Base-by-base conservation (phyloP, 37 sponge, comb jelly and placozoan genomes). In the Diacarnus erythraeanus region DNA sequence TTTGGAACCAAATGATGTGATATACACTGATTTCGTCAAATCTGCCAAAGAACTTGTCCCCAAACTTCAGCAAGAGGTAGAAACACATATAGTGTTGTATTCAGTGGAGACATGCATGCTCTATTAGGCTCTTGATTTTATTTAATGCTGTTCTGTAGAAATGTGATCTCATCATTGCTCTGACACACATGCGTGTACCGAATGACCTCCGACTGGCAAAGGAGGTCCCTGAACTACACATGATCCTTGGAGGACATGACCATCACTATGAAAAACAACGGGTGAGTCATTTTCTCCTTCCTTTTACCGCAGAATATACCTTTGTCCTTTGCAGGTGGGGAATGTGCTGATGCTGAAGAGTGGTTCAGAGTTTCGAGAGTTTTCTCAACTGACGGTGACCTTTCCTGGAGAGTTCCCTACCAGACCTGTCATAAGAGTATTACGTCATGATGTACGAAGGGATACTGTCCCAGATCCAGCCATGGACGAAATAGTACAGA, bases 181-280 rank as follows among this genome's bases (percentile, higher is more conserved):
- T 94, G 68, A 94, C 90, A 56, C 94, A 94, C 79, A 94, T 94
- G 94, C 68, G 94, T 3, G 36, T 79, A 67, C 87, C 83, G 27
- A 94, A 89, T 71, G 94, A 94, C 67, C 0, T 42, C 4, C 68
- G 82, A n/a, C 69, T 94, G 69, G 90, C 90, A 0, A 71, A 60
- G 22, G 75, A 70, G 22, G 84, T 86, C 6, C 69, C 70, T 3
- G 83, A 86, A 35, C 31, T 90, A 6, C 84, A 94, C 66, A 65
- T 94, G 33, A 75, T 94, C 29, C 77, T 94, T 31, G 94, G 94
- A 66, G 94, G 94, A 0, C 94, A 89, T 51, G 90, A 94, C 71
- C 94, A 94, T 69, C 79, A 89, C 77, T 94, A 94, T 59, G 87
- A 83, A 37, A 74, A 41, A 38, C 66, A 72, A 57, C 22, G 64